Conservation (phyloP, 1,140 invertebrate genomes). For the Contarinia nasturtii region DNA sequence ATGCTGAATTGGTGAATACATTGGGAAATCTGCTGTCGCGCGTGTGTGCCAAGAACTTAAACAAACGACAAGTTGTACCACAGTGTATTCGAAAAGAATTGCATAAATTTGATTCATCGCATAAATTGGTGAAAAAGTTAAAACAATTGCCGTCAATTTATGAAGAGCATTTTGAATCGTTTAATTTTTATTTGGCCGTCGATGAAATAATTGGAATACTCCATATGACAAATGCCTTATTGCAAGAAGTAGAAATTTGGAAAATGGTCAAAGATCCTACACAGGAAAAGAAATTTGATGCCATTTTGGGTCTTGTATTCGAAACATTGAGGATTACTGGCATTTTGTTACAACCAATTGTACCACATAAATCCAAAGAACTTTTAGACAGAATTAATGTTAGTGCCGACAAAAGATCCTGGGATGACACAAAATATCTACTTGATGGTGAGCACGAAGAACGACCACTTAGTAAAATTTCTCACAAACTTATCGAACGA, state of each 20-base stretch:
- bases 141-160: constrained; percentile 33
- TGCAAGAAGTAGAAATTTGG: constrained; percentile 78
- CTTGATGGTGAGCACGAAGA: no score
- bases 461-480: no score
- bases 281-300: constrained; percentile 31
- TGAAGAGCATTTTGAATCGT: constrained; percentile 45
- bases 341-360: constrained; percentile 65
- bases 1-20: constrained; percentile 82
- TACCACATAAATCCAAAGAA: constrained; percentile 46
- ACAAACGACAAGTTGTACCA: constrained; percentile 58
- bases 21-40: constrained; percentile 80
- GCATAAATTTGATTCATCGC: constrained; percentile 25
- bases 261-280: constrained; percentile 39
- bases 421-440: constrained; percentile 14
- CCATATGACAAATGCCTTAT: constrained; percentile 65
- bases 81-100: constrained; percentile 28
- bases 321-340: constrained; percentile 62
- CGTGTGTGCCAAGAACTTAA: constrained; percentile 56
- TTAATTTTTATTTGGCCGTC: constrained; percentile 68
- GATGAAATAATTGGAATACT: constrained; percentile 56
- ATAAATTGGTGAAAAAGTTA: constrained; percentile 32
- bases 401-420: constrained; percentile 26
- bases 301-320: constrained; percentile 60
- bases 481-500: no score
- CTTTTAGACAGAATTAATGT: constrained; percentile 49